These are phyloP conservation scores for Armadillidium nasatum DNA, from an alignment of 1,140 invertebrate genomes.

Conservation along the genomic window DNA sequence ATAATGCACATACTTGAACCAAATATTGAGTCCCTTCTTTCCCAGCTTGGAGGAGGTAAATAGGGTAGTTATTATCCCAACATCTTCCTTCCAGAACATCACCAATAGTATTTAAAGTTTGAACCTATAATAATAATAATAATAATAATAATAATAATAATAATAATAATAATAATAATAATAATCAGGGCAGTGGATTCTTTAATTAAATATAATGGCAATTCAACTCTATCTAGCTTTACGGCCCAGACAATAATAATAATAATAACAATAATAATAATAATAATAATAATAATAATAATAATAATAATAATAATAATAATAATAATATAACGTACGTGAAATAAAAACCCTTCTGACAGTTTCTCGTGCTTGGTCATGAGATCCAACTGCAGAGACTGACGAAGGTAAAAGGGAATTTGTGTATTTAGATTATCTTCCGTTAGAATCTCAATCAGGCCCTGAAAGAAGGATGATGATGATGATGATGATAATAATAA, in stretches of 20 bases:
- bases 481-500: too few relatives aligned
- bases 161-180: too few relatives aligned
- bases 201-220: too few relatives aligned
- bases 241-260: too few relatives aligned
- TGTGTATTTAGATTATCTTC: constrained; percentile 17
- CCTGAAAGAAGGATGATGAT: background rate
- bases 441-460: constrained; percentile 23
- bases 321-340: constrained; percentile 19
- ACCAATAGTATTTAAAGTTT: background rate
- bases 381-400: constrained; percentile 27
- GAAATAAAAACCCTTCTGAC: constrained; percentile 22
- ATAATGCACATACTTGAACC: background rate
- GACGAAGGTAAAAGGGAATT: constrained; percentile 26
- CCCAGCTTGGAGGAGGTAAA: constrained; percentile 24
- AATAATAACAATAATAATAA: too few relatives aligned
- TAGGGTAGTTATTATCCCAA: constrained; percentile 25
- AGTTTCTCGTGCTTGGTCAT: constrained; percentile 18
- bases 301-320: background rate
- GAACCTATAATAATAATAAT: background rate
- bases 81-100: constrained; percentile 25
- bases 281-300: too few relatives aligned
- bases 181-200: too few relatives aligned
- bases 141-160: background rate
- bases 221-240: too few relatives aligned
- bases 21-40: constrained; percentile 24